Conservation (phyloP, 2,888 invertebrate species). For the Prosopocoilus inquinatus region DNA sequence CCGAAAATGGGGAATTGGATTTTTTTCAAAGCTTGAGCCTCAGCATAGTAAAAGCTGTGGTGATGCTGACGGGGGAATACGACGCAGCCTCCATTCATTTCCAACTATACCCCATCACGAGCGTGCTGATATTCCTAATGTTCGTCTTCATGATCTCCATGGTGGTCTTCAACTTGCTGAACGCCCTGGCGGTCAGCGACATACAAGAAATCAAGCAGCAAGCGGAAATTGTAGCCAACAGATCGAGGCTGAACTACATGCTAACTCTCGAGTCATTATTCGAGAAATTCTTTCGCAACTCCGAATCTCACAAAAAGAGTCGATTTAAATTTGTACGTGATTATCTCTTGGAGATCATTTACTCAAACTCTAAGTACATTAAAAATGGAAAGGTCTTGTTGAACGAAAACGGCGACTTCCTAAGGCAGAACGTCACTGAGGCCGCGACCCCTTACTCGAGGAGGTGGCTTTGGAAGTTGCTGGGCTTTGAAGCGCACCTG, state of each 20-base stretch:
- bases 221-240: slow-evolving; percentile 66
- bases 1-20: too few relatives aligned
- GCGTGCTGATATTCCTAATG: slow-evolving; percentile 72
- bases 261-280: not conserved
- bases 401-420: too few relatives aligned
- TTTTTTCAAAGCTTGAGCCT: too few relatives aligned
- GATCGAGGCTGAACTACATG: not conserved
- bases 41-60: slow-evolving; percentile 72
- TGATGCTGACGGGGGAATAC: slow-evolving; percentile 85
- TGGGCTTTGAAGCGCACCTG: too few relatives aligned
- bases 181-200: slow-evolving; percentile 83
- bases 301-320: too few relatives aligned
- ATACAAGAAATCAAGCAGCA: slow-evolving; percentile 75
- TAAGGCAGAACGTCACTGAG: too few relatives aligned
- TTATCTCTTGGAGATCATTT: too few relatives aligned
- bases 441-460: too few relatives aligned
- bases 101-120: slow-evolving; percentile 63
- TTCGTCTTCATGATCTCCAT: slow-evolving; percentile 83
- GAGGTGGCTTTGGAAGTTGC: too few relatives aligned
- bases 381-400: too few relatives aligned
- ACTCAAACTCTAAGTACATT: too few relatives aligned
- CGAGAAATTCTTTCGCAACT: not conserved
- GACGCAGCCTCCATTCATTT: slow-evolving; percentile 78
- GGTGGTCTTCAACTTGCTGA: slow-evolving; percentile 77
- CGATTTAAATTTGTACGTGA: too few relatives aligned